Conservation (phyloP, 2,888 invertebrate genomes). For the Copidosoma aretas region DNA sequence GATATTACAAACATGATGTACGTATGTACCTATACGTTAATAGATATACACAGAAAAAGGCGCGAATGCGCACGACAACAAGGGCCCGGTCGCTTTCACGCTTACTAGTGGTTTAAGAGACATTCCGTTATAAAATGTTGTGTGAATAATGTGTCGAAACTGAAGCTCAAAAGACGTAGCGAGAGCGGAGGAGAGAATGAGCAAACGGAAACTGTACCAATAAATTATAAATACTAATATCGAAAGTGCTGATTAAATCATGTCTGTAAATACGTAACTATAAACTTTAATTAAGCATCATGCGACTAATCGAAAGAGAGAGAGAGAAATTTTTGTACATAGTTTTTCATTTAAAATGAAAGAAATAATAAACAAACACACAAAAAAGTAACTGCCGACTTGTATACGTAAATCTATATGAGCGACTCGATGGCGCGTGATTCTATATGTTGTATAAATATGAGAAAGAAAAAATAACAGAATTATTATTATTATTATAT, state of each 20-base stretch:
- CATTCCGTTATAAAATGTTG: constrained; percentile 45
- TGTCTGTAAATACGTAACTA: too few relatives aligned
- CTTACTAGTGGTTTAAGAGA: constrained; percentile 59
- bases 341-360: background rate
- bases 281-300: too few relatives aligned
- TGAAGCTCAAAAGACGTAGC: too few relatives aligned
- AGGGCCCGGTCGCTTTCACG: constrained; percentile 54
- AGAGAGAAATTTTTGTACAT: constrained; percentile 3
- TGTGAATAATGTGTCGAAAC: background rate
- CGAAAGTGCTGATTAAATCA: too few relatives aligned
- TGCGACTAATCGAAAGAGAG: background rate
- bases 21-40: too few relatives aligned
- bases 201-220: too few relatives aligned
- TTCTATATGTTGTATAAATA: background rate
- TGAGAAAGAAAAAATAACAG: background rate
- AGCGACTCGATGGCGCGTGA: background rate
- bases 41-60: background rate
- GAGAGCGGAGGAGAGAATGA: too few relatives aligned
- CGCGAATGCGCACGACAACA: background rate
- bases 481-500: too few relatives aligned
- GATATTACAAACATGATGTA: too few relatives aligned
- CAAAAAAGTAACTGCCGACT: background rate
- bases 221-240: too few relatives aligned
- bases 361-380: too few relatives aligned
- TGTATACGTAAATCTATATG: background rate